Base-by-base conservation (phyloP, 1,140 invertebrate species). In the Hyphantria cunea region DNA sequence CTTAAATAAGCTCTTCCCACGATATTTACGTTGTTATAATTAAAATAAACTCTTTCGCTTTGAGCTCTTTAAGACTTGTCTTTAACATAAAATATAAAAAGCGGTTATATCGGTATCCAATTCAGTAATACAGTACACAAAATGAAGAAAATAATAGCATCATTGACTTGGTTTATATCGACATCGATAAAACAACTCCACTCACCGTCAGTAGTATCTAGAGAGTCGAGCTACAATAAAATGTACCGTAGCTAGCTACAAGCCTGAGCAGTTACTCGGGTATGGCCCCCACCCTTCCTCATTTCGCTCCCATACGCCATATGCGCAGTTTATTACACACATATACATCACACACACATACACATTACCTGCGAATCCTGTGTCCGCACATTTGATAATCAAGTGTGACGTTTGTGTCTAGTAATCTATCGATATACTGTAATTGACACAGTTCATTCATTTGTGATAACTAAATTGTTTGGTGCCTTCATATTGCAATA, bases 181-280 rank as follows among this genome's bases (percentile, higher is more conserved):
- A 86, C 75, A 85, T 86, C 82, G 82, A 86, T 82, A 86, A 84
- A 82, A 42, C 47, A 61, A 47, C 78, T 67, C 70, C 73, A 72
- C 76, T 74, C 70, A 54, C 58, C 68, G 51, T 64, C 76, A 78
- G 79, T 76, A 78, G 85, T 86, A 88, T 88, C 84, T 84, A 86
- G 82, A 87, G 82, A 86, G 78, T 85, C 80, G 76, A 84, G 83
- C 84, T 90, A 90, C 87, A 90, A 89, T 90, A 90, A 90, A 90
- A 90, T 90, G 85, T 90, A 90, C 84, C 80, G 76, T 83, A 25
- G 17, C 17, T 84, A 84, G 82, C 83, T 84, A 85, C 85, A 82
- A 87, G 80, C 83, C 81, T 84, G 84, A 89, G 83, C 85, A 88
- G 83, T 88, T 88, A 86, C 80, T 82, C 72, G 59, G 58, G 66